Base-by-base conservation (phyloP, 2,797 vertebrate species). In the Microtus agrestis region DNA sequence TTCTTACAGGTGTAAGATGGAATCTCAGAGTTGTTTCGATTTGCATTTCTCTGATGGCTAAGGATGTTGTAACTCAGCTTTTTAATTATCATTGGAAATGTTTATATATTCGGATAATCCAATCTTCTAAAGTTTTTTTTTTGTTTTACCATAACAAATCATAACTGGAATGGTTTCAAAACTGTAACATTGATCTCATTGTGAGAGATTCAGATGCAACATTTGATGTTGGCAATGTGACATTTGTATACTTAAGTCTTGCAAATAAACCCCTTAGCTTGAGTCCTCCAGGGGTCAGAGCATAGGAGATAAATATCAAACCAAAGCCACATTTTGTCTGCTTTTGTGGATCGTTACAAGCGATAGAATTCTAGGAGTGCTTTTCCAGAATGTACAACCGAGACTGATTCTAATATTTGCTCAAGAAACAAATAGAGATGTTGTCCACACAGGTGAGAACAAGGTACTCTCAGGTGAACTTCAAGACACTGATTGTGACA, bases 401-500 rank as follows among this genome's bases (percentile, higher is more conserved):
- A 73, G 23, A 91, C n/a, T 90, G 51, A 79, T 84, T 46, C 63
- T 96, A 80, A 9, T 54, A 67, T 94, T 91, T 94, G 51, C 92
- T 27, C 11, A 54, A 15, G 29, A 87, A 95, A 89, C 48, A 94
- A 93, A 91, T 87, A 10, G 51, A 43, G 77, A 37, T 51, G 5
- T 91, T 67, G 61, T n/a, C 0, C 31, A 65, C 54, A 25, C 73
- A n/a, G 69, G 37, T 85, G 46, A 40, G 48, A 93, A n/a, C 31
- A 89, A 61, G 34, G 34, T 40, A 10, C 1, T 69, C 31, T 6
- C 14, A 27, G 15, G 17, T 86, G 43, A 51, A 56, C 29, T 4
- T 89, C 0, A 0, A 85, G 67, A 89, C 25, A 8, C 27, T 67
- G 9, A 14, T 61, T 40, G 15, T 78, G 59, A 10, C 5, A 2